Evolutionary conservation across 1,140 invertebrate species (phyloP).

Genomic region (Pemphigus obesinymphae): DNA sequence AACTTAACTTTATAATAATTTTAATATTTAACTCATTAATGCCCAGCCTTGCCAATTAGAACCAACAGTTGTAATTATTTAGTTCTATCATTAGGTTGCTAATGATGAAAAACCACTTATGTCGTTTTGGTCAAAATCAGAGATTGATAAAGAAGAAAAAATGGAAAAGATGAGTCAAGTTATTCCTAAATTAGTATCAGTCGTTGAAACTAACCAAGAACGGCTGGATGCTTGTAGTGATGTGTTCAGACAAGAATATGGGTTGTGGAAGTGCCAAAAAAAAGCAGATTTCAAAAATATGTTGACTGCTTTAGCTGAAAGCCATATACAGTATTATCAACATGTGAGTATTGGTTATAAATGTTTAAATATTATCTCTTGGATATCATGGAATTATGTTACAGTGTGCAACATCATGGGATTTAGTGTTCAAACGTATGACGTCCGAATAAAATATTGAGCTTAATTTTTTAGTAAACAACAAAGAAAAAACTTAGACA

Average conservation of each 20-base stretch:
- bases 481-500: slow-evolving; percentile 15
- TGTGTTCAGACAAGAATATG: slow-evolving; percentile 65
- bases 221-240: slow-evolving; percentile 67
- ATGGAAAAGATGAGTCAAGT: slow-evolving; percentile 55
- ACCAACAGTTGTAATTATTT: background rate
- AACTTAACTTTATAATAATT: too few species aligned
- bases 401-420: slow-evolving; percentile 30
- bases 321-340: slow-evolving; percentile 66
- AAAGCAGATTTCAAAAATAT: slow-evolving; percentile 63
- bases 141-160: slow-evolving; percentile 53
- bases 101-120: slow-evolving; percentile 17
- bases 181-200: slow-evolving; percentile 57
- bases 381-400: background rate
- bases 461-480: slow-evolving; percentile 5
- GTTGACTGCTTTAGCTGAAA: slow-evolving; percentile 61
- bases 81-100: background rate
- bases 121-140: slow-evolving; percentile 17
- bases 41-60: too few species aligned
- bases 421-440: slow-evolving; percentile 25
- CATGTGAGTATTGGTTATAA: slow-evolving; percentile 49
- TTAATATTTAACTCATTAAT: too few species aligned
- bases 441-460: background rate
- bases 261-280: slow-evolving; percentile 68
- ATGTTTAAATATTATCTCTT: background rate
- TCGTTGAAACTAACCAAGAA: slow-evolving; percentile 58